Conservation (phyloP, 2,888 invertebrate genomes). For the Tridacna gigas region DNA sequence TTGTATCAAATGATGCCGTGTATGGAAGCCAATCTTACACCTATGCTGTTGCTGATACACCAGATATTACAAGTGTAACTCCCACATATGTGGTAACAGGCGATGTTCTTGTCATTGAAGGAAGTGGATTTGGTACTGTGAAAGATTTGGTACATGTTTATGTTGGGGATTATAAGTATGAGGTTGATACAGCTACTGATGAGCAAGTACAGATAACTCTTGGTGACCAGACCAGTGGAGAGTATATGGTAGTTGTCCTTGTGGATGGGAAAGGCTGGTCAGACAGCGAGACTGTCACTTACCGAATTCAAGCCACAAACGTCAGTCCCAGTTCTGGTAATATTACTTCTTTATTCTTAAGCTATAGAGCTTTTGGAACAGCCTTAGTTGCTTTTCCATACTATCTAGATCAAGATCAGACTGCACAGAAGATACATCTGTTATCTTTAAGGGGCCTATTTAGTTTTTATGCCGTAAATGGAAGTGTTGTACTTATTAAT, state of each 20-base stretch:
- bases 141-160: constrained; percentile 1
- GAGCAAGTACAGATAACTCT: constrained; percentile 23
- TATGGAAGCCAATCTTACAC: constrained; percentile 57
- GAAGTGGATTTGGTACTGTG: constrained; percentile 54
- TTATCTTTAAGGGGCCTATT: too few relatives aligned
- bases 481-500: too few relatives aligned
- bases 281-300: not conserved
- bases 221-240: constrained; percentile 32
- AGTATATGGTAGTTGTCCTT: constrained; percentile 10
- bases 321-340: constrained; percentile 20
- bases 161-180: constrained; percentile 13
- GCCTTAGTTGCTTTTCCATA: too few relatives aligned
- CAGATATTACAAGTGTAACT: constrained; percentile 50
- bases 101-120: constrained; percentile 58
- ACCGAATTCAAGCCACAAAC: not conserved
- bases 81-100: constrained; percentile 65
- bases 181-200: not conserved
- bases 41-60: constrained; percentile 51
- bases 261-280: constrained; percentile 31
- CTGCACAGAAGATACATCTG: too few relatives aligned
- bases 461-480: too few relatives aligned
- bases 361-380: too few relatives aligned
- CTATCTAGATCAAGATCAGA: too few relatives aligned
- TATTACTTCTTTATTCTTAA: not conserved
- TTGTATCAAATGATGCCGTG: constrained; percentile 60